Evolutionary conservation across 2,797 vertebrate species (phyloP).

Genomic region (Melanogrammus aeglefinus): DNA sequence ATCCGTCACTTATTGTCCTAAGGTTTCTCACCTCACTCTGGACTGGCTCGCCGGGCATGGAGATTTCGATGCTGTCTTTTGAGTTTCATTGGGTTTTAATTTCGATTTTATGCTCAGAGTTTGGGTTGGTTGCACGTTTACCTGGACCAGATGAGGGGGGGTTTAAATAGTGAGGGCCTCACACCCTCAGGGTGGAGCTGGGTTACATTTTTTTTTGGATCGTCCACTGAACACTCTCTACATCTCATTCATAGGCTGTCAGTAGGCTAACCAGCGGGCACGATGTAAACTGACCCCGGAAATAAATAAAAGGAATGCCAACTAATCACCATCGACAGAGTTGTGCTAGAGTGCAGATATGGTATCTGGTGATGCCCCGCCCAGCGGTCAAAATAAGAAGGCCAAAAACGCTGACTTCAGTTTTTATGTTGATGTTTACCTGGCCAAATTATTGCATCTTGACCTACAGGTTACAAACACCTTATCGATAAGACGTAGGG

Average conservation of each 20-base stretch:
- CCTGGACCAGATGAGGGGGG: conserved; percentile 8
- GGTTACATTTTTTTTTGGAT: neutral
- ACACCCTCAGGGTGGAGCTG: conserved; percentile 1
- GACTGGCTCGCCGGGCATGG: neutral
- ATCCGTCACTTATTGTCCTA: neutral
- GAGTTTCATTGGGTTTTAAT: conserved; percentile 16
- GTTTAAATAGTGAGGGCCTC: neutral
- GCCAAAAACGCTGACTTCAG: neutral
- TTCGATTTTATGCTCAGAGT: conserved; percentile 41
- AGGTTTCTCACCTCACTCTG: neutral
- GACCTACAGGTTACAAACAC: neutral
- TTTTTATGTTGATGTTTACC: neutral
- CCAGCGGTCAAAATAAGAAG: neutral
- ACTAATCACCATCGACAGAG: neutral
- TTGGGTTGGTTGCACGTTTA: conserved; percentile 31
- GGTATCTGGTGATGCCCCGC: neutral
- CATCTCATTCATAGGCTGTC: neutral
- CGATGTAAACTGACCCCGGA: neutral
- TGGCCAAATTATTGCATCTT: neutral
- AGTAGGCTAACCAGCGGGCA: neutral
- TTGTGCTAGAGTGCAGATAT: neutral
- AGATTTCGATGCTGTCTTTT: neutral
- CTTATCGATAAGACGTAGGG: neutral
- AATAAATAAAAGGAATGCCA: neutral
- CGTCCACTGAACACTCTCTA: neutral